Base-by-base conservation (phyloP, 2,888 invertebrate genomes). In the Neoaliturus tenellus region DNA sequence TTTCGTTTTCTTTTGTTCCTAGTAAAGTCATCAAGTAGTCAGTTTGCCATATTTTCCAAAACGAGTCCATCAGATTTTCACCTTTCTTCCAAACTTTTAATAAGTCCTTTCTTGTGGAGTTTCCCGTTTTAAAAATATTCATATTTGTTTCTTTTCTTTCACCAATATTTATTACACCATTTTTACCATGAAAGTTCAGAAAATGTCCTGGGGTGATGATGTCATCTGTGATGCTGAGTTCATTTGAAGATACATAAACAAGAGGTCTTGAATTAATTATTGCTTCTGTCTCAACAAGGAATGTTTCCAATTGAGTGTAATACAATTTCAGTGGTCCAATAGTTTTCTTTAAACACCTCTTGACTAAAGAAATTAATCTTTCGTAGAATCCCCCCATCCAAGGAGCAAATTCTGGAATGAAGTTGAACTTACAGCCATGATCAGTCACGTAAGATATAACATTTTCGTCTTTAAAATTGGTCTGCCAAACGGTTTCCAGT, bases 371-470 rank as follows among this genome's bases (percentile, higher is more conserved):
- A 67, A 83, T 80, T n/a, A 80, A 25, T 4, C 83, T 28, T 44
- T 80, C 83, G 41, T 83, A 83, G 20, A 81, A 62, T 20, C 84
- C 84, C 20, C 84, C 84, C 41, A 62, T 80, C 84, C 81, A 81
- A 28, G 84, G 84, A 17, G 84, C 35, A 33, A 84, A 25, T 71
- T 81, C 69, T 17, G 84, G n/a, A 3, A 80, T 81, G 44, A 80
- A 84, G 2, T 17, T 62, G 31, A 67, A 1, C 17, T 67, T 31
- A 2, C 8, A n/a, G 25, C 20, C 20, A 17, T 67, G 10, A 14
- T 12, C 5, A 33, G 33, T 67, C 20, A 23, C 8, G 25, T 62
- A 62, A 62, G 62, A 23, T 62, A 62, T 8, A 3, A 67, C 67
- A 28, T 31, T 4, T 28, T 8, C n/a, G 4, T 4, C 31, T 14